Base-by-base conservation (phyloP, 2,888 invertebrate species). In the Embidobia sp. region DNA sequence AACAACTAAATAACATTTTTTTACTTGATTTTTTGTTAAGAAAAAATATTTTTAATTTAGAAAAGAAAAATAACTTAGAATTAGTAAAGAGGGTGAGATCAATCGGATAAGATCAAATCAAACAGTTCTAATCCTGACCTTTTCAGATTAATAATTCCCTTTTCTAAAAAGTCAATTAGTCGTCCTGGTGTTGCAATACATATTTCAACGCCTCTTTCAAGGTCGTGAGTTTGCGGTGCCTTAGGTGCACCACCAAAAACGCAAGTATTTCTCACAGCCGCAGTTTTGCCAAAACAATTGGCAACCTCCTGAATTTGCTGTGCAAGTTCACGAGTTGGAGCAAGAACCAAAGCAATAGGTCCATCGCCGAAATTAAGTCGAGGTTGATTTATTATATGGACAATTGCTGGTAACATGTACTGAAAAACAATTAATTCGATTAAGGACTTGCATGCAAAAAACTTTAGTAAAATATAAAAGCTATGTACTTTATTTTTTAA, bases 161-260 rank as follows among this genome's bases (percentile, higher is more conserved):
- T 94, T 89, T 98, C 97, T 78, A 98, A 91, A 86, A 98, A 97
- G 90, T 99, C 98, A 84, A 98, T 97, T 55, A 98, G 92, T 80
- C 98, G 92, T 40, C 98, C 98, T 1, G 98, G 98, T 10, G 98
- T 98, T 0, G 98, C 98, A 80, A 98, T 98, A 77, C 97, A 94
- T 85, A 98, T 97, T 90, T 98, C 98, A 49, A 97, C 96, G 10
- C 98, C 98, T 77, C 95, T 91, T 90, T 95, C 95, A 66, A 97
- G 90, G 86, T 95, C 94, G 63, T 94, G 91, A 0, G 95, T 95
- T 87, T 98, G 98, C 5, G 96, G 96, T 26, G 96, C 97, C 90
- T 98, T 98, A 0, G 98, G 97, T 0, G 99, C 98, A n/a, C 99
- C 99, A 40, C 99, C 99, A 90, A 98, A 99, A 33, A 98, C 94